Evolutionary conservation across 1,140 invertebrate species (phyloP).

Genomic region (Drosophila athabasca): DNA sequence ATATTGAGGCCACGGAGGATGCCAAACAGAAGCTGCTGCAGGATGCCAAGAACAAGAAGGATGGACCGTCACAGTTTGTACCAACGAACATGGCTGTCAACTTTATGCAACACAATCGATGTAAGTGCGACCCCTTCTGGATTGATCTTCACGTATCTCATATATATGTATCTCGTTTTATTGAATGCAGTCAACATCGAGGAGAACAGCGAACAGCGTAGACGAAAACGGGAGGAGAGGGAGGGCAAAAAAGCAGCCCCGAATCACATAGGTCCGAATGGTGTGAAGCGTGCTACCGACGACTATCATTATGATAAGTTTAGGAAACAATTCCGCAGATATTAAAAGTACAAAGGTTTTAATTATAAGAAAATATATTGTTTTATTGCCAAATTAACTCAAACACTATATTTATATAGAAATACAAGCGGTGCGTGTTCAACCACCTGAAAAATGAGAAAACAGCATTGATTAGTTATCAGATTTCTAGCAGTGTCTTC

Average conservation of each 20-base stretch:
- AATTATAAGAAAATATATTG: not conserved
- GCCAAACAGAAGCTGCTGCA: conserved; percentile 96
- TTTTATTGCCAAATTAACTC: conserved; percentile 1
- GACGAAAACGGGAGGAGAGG: conserved; percentile 85
- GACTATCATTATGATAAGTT: conserved; percentile 99
- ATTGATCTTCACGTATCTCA: conserved; percentile 24
- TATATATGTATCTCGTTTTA: conserved; percentile 29
- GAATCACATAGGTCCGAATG: conserved; percentile 83
- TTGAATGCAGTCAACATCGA: conserved; percentile 91
- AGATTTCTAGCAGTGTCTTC: not conserved
- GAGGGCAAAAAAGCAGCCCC: conserved; percentile 79
- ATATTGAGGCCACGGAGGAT: conserved; percentile 99
- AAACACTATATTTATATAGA: not conserved
- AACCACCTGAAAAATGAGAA: conserved; percentile 27
- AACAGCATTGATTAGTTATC: conserved; percentile 12
- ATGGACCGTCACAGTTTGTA: conserved; percentile 97
- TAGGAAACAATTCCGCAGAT: conserved; percentile 97
- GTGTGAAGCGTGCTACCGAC: conserved; percentile 92
- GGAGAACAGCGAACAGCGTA: conserved; percentile 86
- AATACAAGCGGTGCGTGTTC: no score
- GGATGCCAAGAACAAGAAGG: conserved; percentile 95
- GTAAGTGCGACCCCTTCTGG: conserved; percentile 84
- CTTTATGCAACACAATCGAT: conserved; percentile 98
- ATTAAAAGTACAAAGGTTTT: conserved; percentile 85
- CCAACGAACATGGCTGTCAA: conserved; percentile 99